These are phyloP conservation scores for Glaucopsyche alexis DNA, from an alignment of 2,888 invertebrate genomes.

Conservation along the genomic window DNA sequence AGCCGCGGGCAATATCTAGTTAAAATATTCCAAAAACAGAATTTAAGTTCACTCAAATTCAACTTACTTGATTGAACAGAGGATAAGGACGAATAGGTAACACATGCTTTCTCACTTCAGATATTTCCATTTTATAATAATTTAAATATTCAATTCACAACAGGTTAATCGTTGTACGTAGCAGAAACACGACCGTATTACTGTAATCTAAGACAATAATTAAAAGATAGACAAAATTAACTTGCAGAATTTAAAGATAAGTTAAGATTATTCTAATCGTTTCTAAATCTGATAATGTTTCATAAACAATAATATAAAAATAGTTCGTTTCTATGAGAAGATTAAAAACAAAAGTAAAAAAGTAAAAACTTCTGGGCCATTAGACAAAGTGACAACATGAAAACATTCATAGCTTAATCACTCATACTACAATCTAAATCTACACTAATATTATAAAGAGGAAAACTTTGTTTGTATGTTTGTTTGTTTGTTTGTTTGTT, in stretches of 20 bases:
- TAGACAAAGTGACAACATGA: too few species aligned
- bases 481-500: too few species aligned
- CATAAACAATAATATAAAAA: background rate
- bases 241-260: slow-evolving; percentile 6
- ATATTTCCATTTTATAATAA: background rate
- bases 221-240: background rate
- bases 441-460: too few species aligned
- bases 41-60: too few species aligned
- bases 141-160: background rate
- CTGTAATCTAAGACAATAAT: slow-evolving; percentile 5
- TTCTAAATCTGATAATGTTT: slow-evolving; percentile 21
- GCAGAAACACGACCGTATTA: background rate
- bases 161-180: too few species aligned
- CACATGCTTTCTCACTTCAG: slow-evolving; percentile 9
- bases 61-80: slow-evolving; percentile 8
- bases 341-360: too few species aligned
- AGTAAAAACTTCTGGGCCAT: background rate
- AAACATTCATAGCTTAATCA: too few species aligned
- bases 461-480: too few species aligned
- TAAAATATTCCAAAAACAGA: too few species aligned
- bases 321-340: background rate
- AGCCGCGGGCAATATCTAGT: too few species aligned
- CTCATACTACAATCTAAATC: too few species aligned
- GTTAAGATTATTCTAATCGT: slow-evolving; percentile 17
- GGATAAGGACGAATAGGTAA: slow-evolving; percentile 8